These are phyloP conservation scores for Danio tinwini DNA, from an alignment of 2,797 vertebrate species.

Conservation along the genomic window DNA sequence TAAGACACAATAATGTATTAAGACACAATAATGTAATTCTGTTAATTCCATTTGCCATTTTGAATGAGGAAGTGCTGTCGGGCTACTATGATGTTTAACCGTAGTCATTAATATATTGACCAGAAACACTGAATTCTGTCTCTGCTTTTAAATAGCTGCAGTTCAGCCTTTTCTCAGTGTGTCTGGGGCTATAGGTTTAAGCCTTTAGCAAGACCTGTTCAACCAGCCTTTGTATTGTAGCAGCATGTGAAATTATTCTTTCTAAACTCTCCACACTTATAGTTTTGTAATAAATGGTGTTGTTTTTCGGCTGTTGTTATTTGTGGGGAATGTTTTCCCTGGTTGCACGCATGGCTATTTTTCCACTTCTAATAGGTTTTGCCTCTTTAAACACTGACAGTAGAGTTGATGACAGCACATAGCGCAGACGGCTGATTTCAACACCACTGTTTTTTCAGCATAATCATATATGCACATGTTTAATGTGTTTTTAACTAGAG, in stretches of 20 bases:
- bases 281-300: constrained; percentile 13
- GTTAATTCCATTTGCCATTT: background rate
- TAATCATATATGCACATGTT: constrained; percentile 48
- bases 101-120: constrained; percentile 60
- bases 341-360: constrained; percentile 32
- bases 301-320: background rate
- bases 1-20: background rate
- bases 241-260: constrained; percentile 35
- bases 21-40: background rate
- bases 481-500: constrained; percentile 56
- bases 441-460: constrained; percentile 17
- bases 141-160: constrained; percentile 61
- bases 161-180: constrained; percentile 43
- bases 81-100: background rate
- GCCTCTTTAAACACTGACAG: constrained; percentile 16
- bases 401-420: constrained; percentile 27
- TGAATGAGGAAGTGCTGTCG: background rate
- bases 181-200: constrained; percentile 54
- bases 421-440: constrained; percentile 34
- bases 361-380: constrained; percentile 40
- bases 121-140: constrained; percentile 60
- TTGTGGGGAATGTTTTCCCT: background rate
- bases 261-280: constrained; percentile 10
- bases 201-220: constrained; percentile 47
- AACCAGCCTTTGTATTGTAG: constrained; percentile 32